Evolutionary conservation across 2,797 vertebrate species (phyloP).

Genomic region (Anguilla anguilla): DNA sequence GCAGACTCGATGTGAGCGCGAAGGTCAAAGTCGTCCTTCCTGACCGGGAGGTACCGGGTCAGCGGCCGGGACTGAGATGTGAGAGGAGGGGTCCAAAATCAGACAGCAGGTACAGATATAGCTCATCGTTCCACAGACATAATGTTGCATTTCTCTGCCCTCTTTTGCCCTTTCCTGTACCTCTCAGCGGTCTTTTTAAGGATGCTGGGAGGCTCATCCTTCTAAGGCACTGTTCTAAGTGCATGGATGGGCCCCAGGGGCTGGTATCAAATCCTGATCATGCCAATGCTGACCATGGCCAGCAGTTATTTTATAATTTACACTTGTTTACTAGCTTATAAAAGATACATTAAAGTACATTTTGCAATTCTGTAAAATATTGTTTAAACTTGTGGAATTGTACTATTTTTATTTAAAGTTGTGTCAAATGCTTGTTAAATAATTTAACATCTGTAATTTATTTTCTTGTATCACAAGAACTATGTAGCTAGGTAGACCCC

Average conservation of each 20-base stretch:
- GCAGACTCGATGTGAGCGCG: constrained; percentile 88
- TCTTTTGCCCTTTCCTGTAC: not conserved
- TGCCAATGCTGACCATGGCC: not conserved
- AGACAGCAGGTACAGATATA: not conserved
- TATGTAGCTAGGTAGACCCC: not conserved
- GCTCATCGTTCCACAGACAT: not conserved
- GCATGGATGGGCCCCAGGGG: not conserved
- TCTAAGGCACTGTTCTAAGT: not conserved
- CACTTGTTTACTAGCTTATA: not conserved
- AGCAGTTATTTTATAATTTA: not conserved
- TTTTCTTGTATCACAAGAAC: not conserved
- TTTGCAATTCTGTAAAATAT: not conserved
- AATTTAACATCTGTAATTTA: not conserved
- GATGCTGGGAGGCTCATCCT: not conserved
- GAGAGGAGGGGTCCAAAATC: not conserved
- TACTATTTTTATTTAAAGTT: not conserved
- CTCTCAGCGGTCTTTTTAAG: not conserved
- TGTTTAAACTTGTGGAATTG: not conserved
- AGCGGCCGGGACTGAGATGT: constrained; percentile 81
- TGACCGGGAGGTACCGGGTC: constrained; percentile 89
- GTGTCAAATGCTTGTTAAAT: not conserved
- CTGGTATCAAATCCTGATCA: not conserved
- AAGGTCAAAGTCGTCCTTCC: constrained; percentile 92
- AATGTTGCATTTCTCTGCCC: not conserved
- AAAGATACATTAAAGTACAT: not conserved